Base-by-base conservation (phyloP, 2,113 vertebrate species). In the Vimba vimba region DNA sequence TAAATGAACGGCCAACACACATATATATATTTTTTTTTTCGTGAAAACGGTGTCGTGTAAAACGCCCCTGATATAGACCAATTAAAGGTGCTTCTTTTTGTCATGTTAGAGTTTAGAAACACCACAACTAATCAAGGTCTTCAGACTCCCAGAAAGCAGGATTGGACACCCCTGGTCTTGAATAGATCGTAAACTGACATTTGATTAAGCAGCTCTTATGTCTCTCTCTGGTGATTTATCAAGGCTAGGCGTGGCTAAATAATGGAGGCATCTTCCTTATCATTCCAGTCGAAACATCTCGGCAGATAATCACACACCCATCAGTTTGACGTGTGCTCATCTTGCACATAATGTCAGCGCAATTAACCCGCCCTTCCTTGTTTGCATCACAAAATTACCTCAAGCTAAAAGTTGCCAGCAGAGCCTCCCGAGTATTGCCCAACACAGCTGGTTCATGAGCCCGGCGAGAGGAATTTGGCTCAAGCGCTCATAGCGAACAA, bases 121-220 rank as follows among this genome's bases (percentile, higher is more conserved):
- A 15, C 12, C 47, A 4, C 13, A 47, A 47, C 47, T 50, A 50
- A 50, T 50, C 47, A 15, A 50, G 43, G 43, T 43, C 43, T 43
- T 43, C 43, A 43, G 43, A 43, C 43, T 43, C 43, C 36, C 43
- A 43, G 8, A 43, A 9, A 9, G 43, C 43, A 43, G 43, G 43
- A 9, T 43, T 2, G 43, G 43, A 43, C 43, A 43, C 47, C 47
- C 11, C 47, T 50, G 47, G 10, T 36, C 64, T 68, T 4, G 1
- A 19, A 11, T 21, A 27, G n/a, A 71, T 66, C 0, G 15, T 68
- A 60, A 17, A 19, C 4, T 17, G 47, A 5, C 36, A 79, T 59
- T 52, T 66, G 69, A 82, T 33, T 83, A 86, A 19, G 85, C 71
- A 66, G 57, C 86, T 87, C 12, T 12, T 90, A 84, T 90, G 92